Base-by-base conservation (phyloP, 2,797 vertebrate genomes). In the Chloroceryle inda region DNA sequence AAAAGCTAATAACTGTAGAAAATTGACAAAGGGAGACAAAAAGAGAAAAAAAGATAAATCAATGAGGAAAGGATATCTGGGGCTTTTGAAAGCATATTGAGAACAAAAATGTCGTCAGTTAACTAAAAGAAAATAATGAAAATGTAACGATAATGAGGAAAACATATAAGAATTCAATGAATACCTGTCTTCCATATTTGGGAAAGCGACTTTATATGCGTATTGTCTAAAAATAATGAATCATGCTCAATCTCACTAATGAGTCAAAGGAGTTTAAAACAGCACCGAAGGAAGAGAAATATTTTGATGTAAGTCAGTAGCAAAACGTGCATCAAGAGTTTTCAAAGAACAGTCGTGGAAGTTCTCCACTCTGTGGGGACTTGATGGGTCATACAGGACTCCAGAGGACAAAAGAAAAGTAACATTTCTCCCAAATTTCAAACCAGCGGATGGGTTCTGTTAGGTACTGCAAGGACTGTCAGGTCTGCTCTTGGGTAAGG, bases 51-150 rank as follows among this genome's bases (percentile, higher is more conserved):
- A 79, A 73, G 31, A 73, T 2, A 94, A 95, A 90, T 84, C 93
- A 90, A 47, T 7, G 50, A 86, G 62, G 42, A 94, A 96, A 92
- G 27, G n/a, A 50, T 95, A 79, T 88, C 76, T 95, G 69, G 47
- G 62, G 40, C 67, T 86, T 92, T 82, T 92, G 90, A 96, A 95
- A 85, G 74, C 67, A 63, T 44, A 81, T 18, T 93, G 77, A 93
- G 92, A 96, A 92, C 71, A 94, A 95, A 96, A 96, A 69, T 79
- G 74, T 93, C 96, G 93, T 94, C 90, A 94, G 55, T 90, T 94
- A 84, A 84, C 71, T 24, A 35, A 23, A 96, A 29, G 13, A 94
- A 96, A 96, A 76, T 31, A 86, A 69, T 52, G 72, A 84, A 62
- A 84, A 87, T 79, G 23, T 77, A 88, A 62, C 76, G 94, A 96